These are phyloP conservation scores for Tragopan temminckii DNA, from an alignment of 2,797 vertebrate species.

Conservation along the genomic window DNA sequence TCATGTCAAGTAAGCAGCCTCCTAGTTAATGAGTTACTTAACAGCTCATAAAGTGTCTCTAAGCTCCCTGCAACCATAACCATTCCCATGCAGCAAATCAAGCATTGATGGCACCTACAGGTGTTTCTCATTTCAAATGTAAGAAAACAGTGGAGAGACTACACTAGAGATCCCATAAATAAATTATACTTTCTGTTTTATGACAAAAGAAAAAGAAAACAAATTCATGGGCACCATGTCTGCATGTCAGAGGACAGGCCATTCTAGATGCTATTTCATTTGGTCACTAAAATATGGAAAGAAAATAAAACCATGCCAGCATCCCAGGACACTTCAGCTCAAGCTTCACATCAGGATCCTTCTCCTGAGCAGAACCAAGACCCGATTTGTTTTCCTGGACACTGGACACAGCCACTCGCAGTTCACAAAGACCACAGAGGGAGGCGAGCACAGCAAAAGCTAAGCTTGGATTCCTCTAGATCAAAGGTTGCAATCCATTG, in stretches of 20 bases:
- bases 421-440: background rate
- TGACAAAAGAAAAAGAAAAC: background rate
- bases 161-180: background rate
- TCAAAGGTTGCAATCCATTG: conserved; percentile 65
- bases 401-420: background rate
- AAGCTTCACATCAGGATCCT: background rate
- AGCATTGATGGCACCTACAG: background rate
- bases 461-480: conserved; percentile 13
- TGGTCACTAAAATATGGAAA: background rate
- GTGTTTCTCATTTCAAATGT: background rate
- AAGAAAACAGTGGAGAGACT: background rate
- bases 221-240: background rate
- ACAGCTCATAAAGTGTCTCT: conserved; percentile 37
- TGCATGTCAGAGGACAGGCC: background rate
- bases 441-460: background rate
- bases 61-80: conserved; percentile 25
- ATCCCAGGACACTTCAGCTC: background rate
- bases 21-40: conserved; percentile 62
- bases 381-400: background rate
- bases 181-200: background rate
- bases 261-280: background rate
- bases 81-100: conserved; percentile 15
- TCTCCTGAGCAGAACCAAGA: background rate
- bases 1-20: background rate
- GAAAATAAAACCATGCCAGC: background rate